These are phyloP conservation scores for Bucco capensis DNA, from an alignment of 2,113 vertebrate species.

Conservation along the genomic window DNA sequence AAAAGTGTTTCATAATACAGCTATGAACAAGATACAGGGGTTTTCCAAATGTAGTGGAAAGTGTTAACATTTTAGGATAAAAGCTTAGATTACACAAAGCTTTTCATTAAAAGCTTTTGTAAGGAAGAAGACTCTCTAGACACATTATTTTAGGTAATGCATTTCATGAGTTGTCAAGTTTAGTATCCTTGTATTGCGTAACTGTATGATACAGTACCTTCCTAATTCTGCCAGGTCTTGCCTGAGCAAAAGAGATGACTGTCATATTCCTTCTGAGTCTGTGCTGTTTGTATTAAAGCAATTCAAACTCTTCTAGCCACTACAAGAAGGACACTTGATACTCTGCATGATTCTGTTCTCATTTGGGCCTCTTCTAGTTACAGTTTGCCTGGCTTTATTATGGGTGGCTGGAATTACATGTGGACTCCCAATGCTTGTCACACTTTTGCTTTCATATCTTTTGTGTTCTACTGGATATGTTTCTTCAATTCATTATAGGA, in stretches of 20 bases:
- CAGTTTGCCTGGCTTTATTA: not conserved
- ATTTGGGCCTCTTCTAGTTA: not conserved
- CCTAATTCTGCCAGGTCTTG: constrained; percentile 1
- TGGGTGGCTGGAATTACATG: not conserved
- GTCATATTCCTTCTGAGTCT: not conserved
- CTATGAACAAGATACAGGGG: not conserved
- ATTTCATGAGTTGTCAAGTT: not conserved
- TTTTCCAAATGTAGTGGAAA: not conserved
- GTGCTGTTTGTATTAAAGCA: not conserved
- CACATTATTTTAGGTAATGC: rapidly evolving
- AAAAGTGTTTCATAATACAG: not conserved
- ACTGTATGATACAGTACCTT: not conserved
- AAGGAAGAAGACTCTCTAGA: not conserved
- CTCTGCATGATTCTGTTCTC: not conserved
- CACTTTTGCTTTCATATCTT: not conserved
- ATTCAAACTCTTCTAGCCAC: not conserved
- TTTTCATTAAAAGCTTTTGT: not conserved
- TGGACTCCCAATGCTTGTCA: not conserved
- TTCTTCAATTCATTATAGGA: not conserved
- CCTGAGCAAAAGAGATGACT: not conserved
- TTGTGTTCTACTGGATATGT: not conserved
- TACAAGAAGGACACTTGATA: not conserved
- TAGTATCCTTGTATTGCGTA: not conserved
- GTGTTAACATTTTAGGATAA: not conserved
- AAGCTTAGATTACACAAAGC: not conserved